Evolutionary conservation across 2,113 vertebrate species (phyloP).

Genomic region (Halcyon malimbica): DNA sequence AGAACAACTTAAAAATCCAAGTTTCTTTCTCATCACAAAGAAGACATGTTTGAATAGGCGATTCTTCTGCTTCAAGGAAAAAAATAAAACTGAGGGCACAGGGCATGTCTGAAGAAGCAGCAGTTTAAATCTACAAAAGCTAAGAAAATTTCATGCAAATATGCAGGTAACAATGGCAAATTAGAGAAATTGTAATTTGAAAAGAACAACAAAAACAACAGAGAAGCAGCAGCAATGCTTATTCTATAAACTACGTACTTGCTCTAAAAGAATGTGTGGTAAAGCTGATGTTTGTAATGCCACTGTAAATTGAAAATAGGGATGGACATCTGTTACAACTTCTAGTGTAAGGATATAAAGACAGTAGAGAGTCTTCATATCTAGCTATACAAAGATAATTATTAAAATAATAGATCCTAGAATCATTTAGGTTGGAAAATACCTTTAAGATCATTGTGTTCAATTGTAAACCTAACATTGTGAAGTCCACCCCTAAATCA

Average conservation of each 20-base stretch:
- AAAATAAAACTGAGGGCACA: not conserved
- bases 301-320: not conserved
- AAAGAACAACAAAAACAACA: not conserved
- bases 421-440: not conserved
- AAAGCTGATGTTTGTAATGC: not conserved
- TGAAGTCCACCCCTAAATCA: not conserved
- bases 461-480: not conserved
- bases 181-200: not conserved
- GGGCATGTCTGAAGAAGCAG: not conserved
- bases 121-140: not conserved
- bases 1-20: not conserved
- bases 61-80: not conserved
- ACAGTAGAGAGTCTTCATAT: not conserved
- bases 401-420: not conserved
- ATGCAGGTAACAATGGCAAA: not conserved
- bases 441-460: not conserved
- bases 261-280: not conserved
- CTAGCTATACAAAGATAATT: not conserved
- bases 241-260: not conserved
- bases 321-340: not conserved
- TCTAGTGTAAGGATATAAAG: not conserved
- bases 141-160: not conserved
- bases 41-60: not conserved
- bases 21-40: not conserved
- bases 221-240: not conserved